Evolutionary conservation across 2,797 vertebrate species (phyloP), one percentile per base, ranked within the genome.

Genomic region (Coracias cyanogaster): DNA sequence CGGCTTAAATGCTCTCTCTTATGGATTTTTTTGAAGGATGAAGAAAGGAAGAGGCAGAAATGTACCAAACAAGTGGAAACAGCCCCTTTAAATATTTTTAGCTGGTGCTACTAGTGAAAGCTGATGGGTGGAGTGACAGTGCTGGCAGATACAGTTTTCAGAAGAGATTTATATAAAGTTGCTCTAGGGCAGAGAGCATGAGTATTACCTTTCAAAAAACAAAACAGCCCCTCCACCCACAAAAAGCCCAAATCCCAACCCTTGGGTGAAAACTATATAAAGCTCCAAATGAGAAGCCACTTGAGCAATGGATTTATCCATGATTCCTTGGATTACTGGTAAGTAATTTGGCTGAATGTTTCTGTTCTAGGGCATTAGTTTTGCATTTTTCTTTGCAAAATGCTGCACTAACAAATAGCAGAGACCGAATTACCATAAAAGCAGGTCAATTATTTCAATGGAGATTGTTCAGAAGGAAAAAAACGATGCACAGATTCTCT

Each of bases 341-440:
- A 93, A 97, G 88, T 93, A 96, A 96, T 97, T 98, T 98, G 96
- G 97, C 95, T 97, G 96, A 98, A 97, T 98, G 97, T 95, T 97
- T 97, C 96, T 97, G 89, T 98, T 98, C 98, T 97, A 94, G 97
- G 97, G 85, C 64, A 82, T 90, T 96, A 91, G 92, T 85, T 96
- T 95, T 96, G 71, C 77, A 88, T 98, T 98, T 98, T 98, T 98
- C 95, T 98, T 97, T 97, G 95, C 97, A 98, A 98, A 92, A 95
- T 60, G 94, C 88, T 90, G 69, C 57, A 86, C 48, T 84, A 95
- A 95, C 86, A 93, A 96, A 94, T 66, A 86, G 41, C 43, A 60
- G 79, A 54, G 54, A 71, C 41, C 0, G 1, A 95, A 94, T 95
- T 96, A 94, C 82, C 92, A 96, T 93, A 79, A 96, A 96, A 96